Conservation (phyloP, 2,797 vertebrate genomes). For the Somateria mollissima region DNA sequence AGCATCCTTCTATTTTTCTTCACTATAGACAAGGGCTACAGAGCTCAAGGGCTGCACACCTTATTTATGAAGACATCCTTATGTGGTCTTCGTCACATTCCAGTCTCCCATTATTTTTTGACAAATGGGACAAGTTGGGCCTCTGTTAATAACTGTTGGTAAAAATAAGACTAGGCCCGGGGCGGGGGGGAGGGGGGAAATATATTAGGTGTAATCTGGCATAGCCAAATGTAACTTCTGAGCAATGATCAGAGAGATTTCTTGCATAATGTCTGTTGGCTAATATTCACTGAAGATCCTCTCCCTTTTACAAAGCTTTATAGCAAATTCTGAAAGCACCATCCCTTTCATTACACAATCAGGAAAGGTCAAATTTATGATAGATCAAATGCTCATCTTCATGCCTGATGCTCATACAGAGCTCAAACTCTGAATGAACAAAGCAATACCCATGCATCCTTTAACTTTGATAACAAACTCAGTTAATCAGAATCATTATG, state of each 20-base stretch:
- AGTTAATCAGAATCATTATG: neutral
- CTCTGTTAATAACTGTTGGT: neutral
- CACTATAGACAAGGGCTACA: neutral
- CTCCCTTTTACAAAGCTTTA: neutral
- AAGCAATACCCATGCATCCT: neutral
- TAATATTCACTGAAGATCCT: neutral
- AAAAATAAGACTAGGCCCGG: conserved; percentile 16
- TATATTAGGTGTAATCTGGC: neutral
- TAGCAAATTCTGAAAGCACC: neutral
- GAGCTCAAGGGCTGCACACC: neutral
- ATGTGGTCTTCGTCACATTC: neutral
- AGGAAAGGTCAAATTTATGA: neutral
- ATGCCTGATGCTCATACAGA: neutral
- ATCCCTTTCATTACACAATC: neutral
- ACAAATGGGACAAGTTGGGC: neutral
- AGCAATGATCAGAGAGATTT: neutral
- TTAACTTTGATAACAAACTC: neutral
- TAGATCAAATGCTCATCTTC: neutral
- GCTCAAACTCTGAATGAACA: neutral
- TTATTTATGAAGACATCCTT: neutral
- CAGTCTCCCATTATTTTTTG: neutral
- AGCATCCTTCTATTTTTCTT: neutral
- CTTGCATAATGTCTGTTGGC: neutral
- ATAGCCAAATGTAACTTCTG: neutral
- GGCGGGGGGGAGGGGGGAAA: accelerated